Conservation (phyloP, 2,113 vertebrate species). For the Phylloscopus trochiloides region DNA sequence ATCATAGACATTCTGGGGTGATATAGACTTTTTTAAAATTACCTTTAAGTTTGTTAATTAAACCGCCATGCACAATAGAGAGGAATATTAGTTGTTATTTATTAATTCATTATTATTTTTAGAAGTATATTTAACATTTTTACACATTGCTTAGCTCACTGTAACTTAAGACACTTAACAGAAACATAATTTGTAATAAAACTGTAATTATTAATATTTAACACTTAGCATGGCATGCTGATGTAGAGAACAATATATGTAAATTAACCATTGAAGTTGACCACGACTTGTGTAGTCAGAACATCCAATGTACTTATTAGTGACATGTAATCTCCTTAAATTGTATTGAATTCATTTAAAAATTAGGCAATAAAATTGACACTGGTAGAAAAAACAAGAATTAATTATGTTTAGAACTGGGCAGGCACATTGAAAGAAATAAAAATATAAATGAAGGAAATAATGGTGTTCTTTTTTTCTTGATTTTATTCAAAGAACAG, state of each 20-base stretch:
- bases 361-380: neutral
- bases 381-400: neutral
- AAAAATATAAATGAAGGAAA: neutral
- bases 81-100: neutral
- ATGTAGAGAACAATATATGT: neutral
- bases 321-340: neutral
- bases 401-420: neutral
- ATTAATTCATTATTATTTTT: neutral
- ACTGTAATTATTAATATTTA: neutral
- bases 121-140: neutral
- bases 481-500: conserved; percentile 29
- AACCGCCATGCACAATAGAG: neutral
- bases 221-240: neutral
- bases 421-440: neutral
- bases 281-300: neutral
- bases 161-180: neutral
- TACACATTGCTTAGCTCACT: neutral
- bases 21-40: neutral
- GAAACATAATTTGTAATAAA: neutral
- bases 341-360: neutral
- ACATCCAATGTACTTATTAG: neutral
- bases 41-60: neutral
- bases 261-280: neutral
- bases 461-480: neutral
- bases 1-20: neutral